Percentiles rank a stretch among this genome's conserved stretches.
Evolutionary conservation across 2,113 vertebrate genomes (phyloP).

Genomic region (Laticauda laticaudata): DNA sequence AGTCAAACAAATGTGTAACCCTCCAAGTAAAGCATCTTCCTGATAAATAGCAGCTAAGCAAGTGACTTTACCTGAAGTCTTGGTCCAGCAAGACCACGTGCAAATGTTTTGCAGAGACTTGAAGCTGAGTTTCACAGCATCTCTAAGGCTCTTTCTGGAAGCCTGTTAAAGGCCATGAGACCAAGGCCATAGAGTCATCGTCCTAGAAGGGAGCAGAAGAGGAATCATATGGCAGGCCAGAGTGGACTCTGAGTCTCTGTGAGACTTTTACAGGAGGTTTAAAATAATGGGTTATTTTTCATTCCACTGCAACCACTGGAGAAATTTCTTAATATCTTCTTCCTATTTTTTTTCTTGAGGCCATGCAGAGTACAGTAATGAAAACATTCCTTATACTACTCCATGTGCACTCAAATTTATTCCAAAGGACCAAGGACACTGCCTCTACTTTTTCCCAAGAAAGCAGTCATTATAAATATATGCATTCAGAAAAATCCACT

Average conservation of each 20-base stretch:
- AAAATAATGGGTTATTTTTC: not conserved
- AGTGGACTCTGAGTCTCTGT: not conserved
- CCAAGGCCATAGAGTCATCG: conserved; percentile 4
- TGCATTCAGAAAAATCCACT: not conserved
- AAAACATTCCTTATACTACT: not conserved
- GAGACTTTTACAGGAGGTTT: not conserved
- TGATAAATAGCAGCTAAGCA: not conserved
- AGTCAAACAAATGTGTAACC: not conserved
- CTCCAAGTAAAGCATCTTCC: not conserved
- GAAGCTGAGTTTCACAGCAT: conserved; percentile 14
- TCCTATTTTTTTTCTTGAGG: not conserved
- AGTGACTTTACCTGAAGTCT: not conserved
- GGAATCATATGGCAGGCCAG: not conserved
- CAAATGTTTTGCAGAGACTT: not conserved
- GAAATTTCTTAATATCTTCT: not conserved
- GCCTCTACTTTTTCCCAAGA: not conserved
- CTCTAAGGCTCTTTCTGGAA: not conserved
- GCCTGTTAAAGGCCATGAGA: not conserved
- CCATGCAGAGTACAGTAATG: not conserved
- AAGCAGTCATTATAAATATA: not conserved
- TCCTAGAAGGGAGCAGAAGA: conserved; percentile 5
- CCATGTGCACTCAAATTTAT: not conserved
- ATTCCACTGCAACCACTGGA: not conserved
- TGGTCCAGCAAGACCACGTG: not conserved
- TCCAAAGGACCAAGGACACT: not conserved